Conservation (phyloP, 2,888 invertebrate species). For the Belgica antarctica region DNA sequence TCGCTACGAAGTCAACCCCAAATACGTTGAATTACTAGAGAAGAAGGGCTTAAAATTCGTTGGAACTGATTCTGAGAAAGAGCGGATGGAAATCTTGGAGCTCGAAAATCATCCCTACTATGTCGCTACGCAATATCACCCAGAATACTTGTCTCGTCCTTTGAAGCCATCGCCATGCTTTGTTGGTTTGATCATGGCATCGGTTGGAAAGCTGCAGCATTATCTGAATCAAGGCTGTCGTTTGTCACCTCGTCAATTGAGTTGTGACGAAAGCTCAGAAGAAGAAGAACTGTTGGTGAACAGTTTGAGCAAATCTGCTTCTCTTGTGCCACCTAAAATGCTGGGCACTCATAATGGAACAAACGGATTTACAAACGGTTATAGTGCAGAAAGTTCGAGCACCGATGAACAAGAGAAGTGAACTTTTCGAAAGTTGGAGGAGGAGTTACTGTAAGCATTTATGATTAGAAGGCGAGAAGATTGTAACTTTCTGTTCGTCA, state of each 20-base stretch:
- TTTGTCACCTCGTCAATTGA: conserved; percentile 70
- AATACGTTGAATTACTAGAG: conserved; percentile 74
- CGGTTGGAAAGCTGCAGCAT: conserved; percentile 73
- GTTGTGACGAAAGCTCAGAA: conserved; percentile 69
- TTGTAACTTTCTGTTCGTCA: too few relatives aligned
- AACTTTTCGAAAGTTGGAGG: neutral
- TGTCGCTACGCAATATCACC: conserved; percentile 96
- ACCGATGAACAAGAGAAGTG: conserved; percentile 31
- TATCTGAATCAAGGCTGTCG: conserved; percentile 73
- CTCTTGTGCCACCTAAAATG: neutral
- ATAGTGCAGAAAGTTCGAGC: conserved; percentile 23
- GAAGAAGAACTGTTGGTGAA: conserved; percentile 22
- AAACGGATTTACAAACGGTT: conserved; percentile 8
- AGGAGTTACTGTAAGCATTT: conserved; percentile 10
- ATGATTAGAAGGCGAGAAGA: too few relatives aligned
- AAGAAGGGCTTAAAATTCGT: conserved; percentile 85
- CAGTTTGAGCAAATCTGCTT: neutral
- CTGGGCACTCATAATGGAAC: neutral
- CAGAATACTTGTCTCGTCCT: conserved; percentile 92
- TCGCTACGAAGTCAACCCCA: conserved; percentile 95
- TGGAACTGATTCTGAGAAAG: conserved; percentile 75
- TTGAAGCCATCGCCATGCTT: conserved; percentile 92
- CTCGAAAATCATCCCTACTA: conserved; percentile 87
- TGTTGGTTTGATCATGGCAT: conserved; percentile 87
- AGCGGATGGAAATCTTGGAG: conserved; percentile 93